Evolutionary conservation across 2,113 vertebrate species (phyloP), one percentile per base, ranked within the genome.

Genomic region (Guaruba guarouba): DNA sequence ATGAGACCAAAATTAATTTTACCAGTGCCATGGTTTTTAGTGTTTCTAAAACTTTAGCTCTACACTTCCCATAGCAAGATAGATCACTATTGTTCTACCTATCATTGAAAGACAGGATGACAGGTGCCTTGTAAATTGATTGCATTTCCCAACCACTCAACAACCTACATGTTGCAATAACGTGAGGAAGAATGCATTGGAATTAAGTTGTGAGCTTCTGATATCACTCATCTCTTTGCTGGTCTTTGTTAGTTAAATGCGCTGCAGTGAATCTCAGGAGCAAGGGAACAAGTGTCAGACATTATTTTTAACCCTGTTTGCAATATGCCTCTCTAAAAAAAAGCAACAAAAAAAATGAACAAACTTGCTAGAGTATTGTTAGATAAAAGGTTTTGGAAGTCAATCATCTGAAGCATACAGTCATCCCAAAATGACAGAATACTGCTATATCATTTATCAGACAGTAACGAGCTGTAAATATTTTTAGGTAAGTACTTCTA

Each of bases 1-100:
- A 57, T 73, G 90, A 94, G 67, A 43, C 3, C 5, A 55, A 90
- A 93, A 93, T 76, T 81, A 84, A 68, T 95, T 95, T 77, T 35
- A 46, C 13, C 12, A 75, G 7, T 78, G 14, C 2, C 24, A 52
- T 51, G 15, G 2, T 37, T 92, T 86, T 24, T 81, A 51, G 68
- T 31, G 9, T 55, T 86, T 74, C 59, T 74, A 37, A 86, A 86
- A 78, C 83, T 84, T 84, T 17, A 84, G 28, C 52, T 81, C 49
- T 83, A 23, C 43, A 49, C 31, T 70, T 80, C 25, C 28, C 1
- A 0, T 46, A 59, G 19, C 15, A 82, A 78, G 85, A 78, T 5
- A 82, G 17, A 46, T 76, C 15, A 17, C 9, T 75, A 6, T 11
- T 33, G 23, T n/a, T 90, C 49, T 48, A 39, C 23, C 15, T 11